Conservation (phyloP, 23 tunicate genomes). For the Styela plicata region DNA sequence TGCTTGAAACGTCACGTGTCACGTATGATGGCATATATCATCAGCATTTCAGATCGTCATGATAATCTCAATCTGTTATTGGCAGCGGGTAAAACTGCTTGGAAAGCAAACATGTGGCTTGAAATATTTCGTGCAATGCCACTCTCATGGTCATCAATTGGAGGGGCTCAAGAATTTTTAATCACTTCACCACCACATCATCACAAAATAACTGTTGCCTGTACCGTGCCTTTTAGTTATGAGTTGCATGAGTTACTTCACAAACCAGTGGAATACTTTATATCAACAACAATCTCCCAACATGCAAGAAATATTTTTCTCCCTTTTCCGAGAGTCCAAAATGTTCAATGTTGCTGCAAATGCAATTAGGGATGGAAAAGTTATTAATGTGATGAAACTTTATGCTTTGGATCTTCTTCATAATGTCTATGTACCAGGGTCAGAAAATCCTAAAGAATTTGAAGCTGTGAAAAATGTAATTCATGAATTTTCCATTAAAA, state of each 20-base stretch:
- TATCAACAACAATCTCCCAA: slow-evolving; percentile 9
- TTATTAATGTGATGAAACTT: background rate
- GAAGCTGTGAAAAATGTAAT: background rate
- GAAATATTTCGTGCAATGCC: slow-evolving; percentile 5
- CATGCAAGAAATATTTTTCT: background rate
- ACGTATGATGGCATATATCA: slow-evolving; percentile 39
- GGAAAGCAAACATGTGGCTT: slow-evolving; percentile 37
- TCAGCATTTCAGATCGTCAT: slow-evolving; percentile 38
- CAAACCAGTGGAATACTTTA: slow-evolving; percentile 18
- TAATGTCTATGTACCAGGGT: slow-evolving; percentile 5
- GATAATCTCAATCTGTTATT: slow-evolving; percentile 43
- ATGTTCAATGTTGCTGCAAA: background rate
- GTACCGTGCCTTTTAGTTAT: slow-evolving; percentile 15
- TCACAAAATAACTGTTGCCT: background rate
- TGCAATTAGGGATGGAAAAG: background rate
- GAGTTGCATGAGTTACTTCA: slow-evolving; percentile 5
- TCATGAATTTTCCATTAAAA: background rate
- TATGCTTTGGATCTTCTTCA: slow-evolving; percentile 17
- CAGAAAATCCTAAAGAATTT: background rate
- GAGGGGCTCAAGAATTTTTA: slow-evolving; percentile 14
- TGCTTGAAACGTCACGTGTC: slow-evolving; percentile 29
- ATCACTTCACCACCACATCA: slow-evolving; percentile 8
- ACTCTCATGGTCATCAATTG: slow-evolving; percentile 18
- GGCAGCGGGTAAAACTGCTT: background rate
- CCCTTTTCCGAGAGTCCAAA: background rate